A percentile compares a stretch with the other conserved stretches of the same genome.
These are phyloP conservation scores for Drosophila insularis DNA, from an alignment of 1,140 invertebrate species.

Conservation along the genomic window DNA sequence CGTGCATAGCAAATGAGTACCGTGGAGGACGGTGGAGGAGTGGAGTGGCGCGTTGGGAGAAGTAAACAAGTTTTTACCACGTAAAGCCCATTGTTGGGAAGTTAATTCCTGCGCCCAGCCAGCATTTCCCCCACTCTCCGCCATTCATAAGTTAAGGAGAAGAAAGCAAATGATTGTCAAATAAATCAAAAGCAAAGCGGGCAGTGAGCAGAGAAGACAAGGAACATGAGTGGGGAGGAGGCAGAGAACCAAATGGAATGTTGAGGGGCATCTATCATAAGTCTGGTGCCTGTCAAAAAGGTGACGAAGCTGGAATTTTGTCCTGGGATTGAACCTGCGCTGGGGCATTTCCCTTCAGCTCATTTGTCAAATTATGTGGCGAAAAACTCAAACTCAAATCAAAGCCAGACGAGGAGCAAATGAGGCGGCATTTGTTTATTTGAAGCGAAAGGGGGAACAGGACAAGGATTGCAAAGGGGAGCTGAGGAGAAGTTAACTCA, in stretches of 20 bases:
- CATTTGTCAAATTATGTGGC: slow-evolving; percentile 74
- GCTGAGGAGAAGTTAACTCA: slow-evolving; percentile 40
- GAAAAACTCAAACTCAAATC: slow-evolving; percentile 51
- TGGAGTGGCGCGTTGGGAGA: slow-evolving; percentile 5
- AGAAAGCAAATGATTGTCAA: slow-evolving; percentile 76
- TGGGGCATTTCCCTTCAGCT: slow-evolving; percentile 16
- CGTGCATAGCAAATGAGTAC: slow-evolving; percentile 72
- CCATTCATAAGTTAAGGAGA: slow-evolving; percentile 14
- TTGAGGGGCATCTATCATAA: slow-evolving; percentile 43
- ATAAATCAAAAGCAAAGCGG: slow-evolving; percentile 68
- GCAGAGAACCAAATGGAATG: slow-evolving; percentile 1
- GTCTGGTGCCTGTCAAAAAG: slow-evolving; percentile 62
- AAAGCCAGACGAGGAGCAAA: slow-evolving; percentile 67
- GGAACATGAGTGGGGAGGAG: not conserved
- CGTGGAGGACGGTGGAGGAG: slow-evolving; percentile 8
- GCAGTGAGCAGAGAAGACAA: not conserved
- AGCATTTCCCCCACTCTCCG: not conserved
- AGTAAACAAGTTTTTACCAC: slow-evolving; percentile 67
- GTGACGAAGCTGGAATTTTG: slow-evolving; percentile 60
- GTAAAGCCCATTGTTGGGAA: slow-evolving; percentile 63
- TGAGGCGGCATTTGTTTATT: slow-evolving; percentile 65
- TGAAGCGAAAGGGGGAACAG: not conserved
- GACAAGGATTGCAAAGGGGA: not conserved
- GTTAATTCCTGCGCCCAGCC: not conserved
- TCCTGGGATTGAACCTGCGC: not conserved